Percentiles rank a stretch among this genome's conserved stretches.
phyloP scores from a whole-genome alignment of 64 coral and sea anemone species.

The Montipora cactus region DNA sequence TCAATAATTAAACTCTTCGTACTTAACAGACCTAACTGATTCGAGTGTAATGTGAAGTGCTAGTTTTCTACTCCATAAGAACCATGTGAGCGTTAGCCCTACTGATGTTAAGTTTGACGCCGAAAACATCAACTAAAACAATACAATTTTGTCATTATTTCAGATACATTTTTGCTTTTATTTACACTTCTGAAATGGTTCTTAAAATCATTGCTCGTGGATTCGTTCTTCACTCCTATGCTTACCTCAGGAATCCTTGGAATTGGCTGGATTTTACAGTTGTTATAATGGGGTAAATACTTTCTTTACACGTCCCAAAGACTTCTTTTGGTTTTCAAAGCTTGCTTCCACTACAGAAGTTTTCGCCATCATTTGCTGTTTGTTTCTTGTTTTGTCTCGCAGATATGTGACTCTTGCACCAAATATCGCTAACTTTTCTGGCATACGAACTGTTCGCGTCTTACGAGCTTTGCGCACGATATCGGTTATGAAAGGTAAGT shows the following conservation, averaged over 20 bases:
- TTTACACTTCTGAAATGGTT: slow-evolving; percentile 89
- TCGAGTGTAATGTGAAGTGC: no score
- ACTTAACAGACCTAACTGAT: no score
- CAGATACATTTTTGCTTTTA: slow-evolving; percentile 84
- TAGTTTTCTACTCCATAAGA: no score
- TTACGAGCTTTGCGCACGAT: slow-evolving; percentile 82
- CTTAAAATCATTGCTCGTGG: slow-evolving; percentile 79
- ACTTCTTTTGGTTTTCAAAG: no score
- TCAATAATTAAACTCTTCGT: no score
- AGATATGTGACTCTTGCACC: slow-evolving; percentile 77
- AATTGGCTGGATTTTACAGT: slow-evolving; percentile 87
- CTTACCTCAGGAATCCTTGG: slow-evolving; percentile 85
- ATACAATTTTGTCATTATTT: background rate
- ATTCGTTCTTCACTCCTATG: slow-evolving; percentile 77
- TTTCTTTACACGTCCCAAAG: no score
- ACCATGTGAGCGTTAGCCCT: no score
- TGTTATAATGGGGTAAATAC: slow-evolving; percentile 80
- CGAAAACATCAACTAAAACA: background rate
- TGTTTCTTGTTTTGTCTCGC: background rate
- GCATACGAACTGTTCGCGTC: slow-evolving; percentile 79
- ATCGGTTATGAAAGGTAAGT: slow-evolving; percentile 73
- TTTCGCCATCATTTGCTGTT: background rate
- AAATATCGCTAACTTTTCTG: slow-evolving; percentile 79
- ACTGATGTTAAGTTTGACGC: no score
- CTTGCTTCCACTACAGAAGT: no score